Evolutionary conservation across 2,113 vertebrate genomes (phyloP), one percentile per base, ranked within the genome.

Genomic region (Nyctibius bracteatus): DNA sequence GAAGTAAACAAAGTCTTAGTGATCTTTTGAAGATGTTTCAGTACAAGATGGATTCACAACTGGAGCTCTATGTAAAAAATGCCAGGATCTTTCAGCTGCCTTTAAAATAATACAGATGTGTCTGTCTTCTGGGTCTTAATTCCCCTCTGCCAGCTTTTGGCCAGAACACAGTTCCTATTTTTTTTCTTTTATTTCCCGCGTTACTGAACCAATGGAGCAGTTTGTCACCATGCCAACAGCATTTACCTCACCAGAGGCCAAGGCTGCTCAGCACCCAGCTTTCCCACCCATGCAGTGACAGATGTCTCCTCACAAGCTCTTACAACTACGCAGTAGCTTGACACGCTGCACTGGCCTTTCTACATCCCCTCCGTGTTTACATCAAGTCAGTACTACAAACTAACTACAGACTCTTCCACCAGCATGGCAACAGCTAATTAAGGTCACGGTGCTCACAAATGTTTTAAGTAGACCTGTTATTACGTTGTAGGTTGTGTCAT

Each of bases 131-230:
- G 44, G 20, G 23, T 16, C 21, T 55, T 20, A 52, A 28, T 31
- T 61, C 25, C 6, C 27, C 28, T n/a, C 52, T 52, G 57, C 35
- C 68, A 81, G 59, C 41, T 71, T 47, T 47, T 52, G 51, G 47
- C 46, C 55, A 67, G 13, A 35, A 78, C 24, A 37, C 35, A 21
- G 31, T 28, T 52, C 72, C 51, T 58, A 0, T 5, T 51, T 73
- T 59, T 7, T 8, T 3, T 6, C n/a, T 59, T 59, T 10, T 57
- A 14, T 31, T 8, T n/a, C 24, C 65, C 61, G 28, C 37, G 10
- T 20, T 18, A 39, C 61, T n/a, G 65, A 12, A 27, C 2, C 0
- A 1, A 16, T 7, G 57, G 9, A 59, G 59, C 63, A 33, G 43
- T 20, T 55, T 30, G 57, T 44, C 57, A 8, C 24, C 7, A 6